phyloP scores from a whole-genome alignment of 2,113 vertebrate species.

The Vidua chalybeata region DNA sequence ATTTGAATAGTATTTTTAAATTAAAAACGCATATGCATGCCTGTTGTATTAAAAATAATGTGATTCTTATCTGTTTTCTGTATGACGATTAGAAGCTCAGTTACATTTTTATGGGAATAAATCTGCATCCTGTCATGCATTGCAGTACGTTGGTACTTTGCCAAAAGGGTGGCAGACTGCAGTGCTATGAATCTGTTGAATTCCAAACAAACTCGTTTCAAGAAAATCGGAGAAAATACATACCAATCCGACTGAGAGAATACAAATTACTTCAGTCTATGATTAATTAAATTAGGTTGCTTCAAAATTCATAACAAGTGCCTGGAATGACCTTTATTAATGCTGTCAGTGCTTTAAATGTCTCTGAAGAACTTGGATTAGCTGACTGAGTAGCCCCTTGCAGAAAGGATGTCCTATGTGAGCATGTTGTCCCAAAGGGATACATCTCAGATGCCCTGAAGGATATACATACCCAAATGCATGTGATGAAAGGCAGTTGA shows the following conservation, averaged over 20 bases:
- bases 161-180: neutral
- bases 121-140: neutral
- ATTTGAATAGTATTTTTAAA: neutral
- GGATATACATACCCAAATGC: neutral
- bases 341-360: neutral
- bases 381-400: neutral
- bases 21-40: neutral
- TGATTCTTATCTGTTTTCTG: neutral
- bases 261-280: neutral
- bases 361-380: neutral
- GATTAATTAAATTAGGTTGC: neutral
- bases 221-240: neutral
- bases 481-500: neutral
- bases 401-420: neutral
- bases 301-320: neutral
- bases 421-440: neutral
- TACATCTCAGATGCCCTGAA: neutral
- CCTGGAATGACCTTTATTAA: neutral
- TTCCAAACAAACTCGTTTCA: neutral
- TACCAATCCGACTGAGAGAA: neutral
- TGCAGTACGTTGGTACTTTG: neutral
- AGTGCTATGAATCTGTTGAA: neutral
- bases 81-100: neutral
- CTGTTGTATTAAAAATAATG: neutral
- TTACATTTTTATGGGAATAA: neutral